phyloP scores from a whole-genome alignment of 2,797 vertebrate genomes.

The Luscinia megarhynchos region DNA sequence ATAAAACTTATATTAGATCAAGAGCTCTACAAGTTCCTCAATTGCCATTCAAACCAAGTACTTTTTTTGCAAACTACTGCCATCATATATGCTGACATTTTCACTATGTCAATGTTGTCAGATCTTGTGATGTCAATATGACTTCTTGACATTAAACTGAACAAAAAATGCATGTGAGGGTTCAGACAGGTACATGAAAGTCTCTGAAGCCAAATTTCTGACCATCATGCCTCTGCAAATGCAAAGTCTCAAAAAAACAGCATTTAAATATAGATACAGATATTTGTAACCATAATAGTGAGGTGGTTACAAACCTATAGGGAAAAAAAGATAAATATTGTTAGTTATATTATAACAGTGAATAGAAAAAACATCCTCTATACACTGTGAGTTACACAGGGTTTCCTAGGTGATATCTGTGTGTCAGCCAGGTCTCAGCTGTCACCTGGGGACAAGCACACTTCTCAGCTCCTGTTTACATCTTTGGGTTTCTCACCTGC shows the following conservation, averaged over 20 bases:
- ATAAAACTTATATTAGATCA: background rate
- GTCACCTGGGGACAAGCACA: background rate
- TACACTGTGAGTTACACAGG: background rate
- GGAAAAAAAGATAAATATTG: background rate
- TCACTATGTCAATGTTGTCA: background rate
- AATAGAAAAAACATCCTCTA: background rate
- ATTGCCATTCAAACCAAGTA: background rate
- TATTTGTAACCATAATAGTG: background rate
- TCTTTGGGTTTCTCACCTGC: background rate
- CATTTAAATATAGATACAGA: background rate
- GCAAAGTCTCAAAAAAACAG: background rate
- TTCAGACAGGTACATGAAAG: background rate
- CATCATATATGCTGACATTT: background rate
- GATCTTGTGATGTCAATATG: background rate
- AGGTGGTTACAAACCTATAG: background rate
- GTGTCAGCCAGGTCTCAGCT: background rate
- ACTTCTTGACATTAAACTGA: background rate
- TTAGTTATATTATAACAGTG: background rate
- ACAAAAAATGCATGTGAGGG: background rate
- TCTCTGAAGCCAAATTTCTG: background rate
- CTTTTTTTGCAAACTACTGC: background rate
- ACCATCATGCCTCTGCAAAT: background rate
- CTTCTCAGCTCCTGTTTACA: background rate
- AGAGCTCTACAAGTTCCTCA: background rate
- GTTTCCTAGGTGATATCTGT: background rate